Evolutionary conservation across 2,797 vertebrate genomes (phyloP).

Genomic region (Vireo griseus): DNA sequence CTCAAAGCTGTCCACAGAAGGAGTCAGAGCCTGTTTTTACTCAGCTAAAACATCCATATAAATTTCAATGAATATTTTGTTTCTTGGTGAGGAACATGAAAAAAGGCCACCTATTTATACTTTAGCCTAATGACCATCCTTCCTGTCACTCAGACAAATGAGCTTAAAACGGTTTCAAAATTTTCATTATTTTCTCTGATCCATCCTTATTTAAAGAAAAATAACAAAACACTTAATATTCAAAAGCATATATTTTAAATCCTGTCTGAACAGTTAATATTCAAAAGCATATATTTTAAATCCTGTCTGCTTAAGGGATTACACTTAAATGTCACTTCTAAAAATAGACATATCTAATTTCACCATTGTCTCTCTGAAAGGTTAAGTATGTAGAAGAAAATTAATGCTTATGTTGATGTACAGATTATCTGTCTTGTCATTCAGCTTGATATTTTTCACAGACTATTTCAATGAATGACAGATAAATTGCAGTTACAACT

Average conservation of each 20-base stretch:
- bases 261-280: background rate
- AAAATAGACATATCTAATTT: conserved; percentile 41
- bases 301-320: conserved; percentile 7
- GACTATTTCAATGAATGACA: conserved; percentile 43
- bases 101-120: background rate
- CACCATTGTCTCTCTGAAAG: conserved; percentile 32
- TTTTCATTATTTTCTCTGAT: background rate
- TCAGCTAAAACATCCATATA: background rate
- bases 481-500: conserved; percentile 23
- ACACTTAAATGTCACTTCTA: conserved; percentile 32
- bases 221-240: background rate
- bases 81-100: background rate
- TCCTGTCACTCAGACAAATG: background rate
- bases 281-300: conserved; percentile 8
- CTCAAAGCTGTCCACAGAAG: background rate
- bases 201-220: conserved; percentile 9
- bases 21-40: background rate
- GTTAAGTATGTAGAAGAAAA: conserved; percentile 31
- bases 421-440: conserved; percentile 47
- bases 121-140: background rate
- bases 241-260: conserved; percentile 5
- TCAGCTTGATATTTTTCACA: conserved; percentile 33
- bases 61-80: background rate
- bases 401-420: conserved; percentile 34
- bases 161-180: background rate